Percentiles rank a stretch among this genome's conserved stretches.
Evolutionary conservation across 2,797 vertebrate genomes (phyloP).

Genomic region (Muscicapa comitata): DNA sequence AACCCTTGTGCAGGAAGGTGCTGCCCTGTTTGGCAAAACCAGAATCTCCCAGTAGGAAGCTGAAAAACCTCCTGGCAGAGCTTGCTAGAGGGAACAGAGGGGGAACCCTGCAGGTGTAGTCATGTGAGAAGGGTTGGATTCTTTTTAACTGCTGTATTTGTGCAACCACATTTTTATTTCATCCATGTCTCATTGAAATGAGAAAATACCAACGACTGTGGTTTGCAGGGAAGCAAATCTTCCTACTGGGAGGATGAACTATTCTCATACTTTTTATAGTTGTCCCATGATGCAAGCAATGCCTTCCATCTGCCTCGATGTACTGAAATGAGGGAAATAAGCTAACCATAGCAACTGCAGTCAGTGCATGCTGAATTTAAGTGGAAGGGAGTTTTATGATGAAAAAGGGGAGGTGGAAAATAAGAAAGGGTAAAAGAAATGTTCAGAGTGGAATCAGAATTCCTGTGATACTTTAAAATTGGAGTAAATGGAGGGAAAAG

Average conservation of each 20-base stretch:
- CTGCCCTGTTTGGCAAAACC: background rate
- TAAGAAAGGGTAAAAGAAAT: background rate
- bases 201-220: background rate
- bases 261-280: background rate
- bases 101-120: background rate
- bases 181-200: background rate
- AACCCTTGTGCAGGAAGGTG: background rate
- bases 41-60: background rate
- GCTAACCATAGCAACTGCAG: slow-evolving; percentile 23
- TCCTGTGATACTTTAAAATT: background rate
- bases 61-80: background rate
- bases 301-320: background rate
- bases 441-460: background rate
- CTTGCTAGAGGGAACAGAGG: background rate
- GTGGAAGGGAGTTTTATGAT: background rate
- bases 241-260: slow-evolving; percentile 9
- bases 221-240: background rate
- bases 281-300: background rate
- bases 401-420: background rate
- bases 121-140: background rate
- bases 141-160: background rate
- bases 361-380: background rate
- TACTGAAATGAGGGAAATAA: background rate
- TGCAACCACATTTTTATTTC: background rate
- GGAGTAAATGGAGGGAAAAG: background rate